Conservation (phyloP, 2,797 vertebrate genomes). For the Lagocephalus sceleratus region DNA sequence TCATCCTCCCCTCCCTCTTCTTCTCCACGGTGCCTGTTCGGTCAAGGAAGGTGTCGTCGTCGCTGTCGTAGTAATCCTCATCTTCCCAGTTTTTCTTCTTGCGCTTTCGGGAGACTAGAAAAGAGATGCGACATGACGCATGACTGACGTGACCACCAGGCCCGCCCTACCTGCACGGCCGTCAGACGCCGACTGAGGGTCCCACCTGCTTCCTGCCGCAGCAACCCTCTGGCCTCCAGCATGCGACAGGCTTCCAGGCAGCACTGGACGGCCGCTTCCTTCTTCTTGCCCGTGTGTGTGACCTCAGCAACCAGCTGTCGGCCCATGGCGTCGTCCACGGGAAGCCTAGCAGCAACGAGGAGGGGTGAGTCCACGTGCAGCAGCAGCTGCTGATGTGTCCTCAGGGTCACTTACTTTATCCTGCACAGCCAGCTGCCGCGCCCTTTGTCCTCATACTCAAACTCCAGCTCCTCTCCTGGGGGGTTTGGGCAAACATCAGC, state of each 20-base stretch:
- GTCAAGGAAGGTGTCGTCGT: conserved; percentile 96
- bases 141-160: accelerated
- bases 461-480: conserved; percentile 93
- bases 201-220: conserved; percentile 94
- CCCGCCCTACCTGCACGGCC: too few relatives aligned
- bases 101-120: conserved; percentile 92
- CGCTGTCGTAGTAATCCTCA: conserved; percentile 96
- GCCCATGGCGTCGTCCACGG: conserved; percentile 89
- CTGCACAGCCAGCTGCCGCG: conserved; percentile 94
- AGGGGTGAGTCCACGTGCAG: neutral
- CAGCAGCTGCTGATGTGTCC: too few relatives aligned
- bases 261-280: conserved; percentile 89
- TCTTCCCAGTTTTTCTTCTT: conserved; percentile 98
- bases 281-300: conserved; percentile 91
- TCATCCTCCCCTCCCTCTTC: conserved; percentile 93
- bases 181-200: neutral
- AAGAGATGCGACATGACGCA: neutral
- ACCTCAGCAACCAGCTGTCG: conserved; percentile 92
- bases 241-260: conserved; percentile 93
- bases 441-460: conserved; percentile 92
- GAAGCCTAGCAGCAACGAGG: conserved; percentile 74
- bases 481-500: neutral
- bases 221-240: conserved; percentile 89
- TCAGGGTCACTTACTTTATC: conserved; percentile 81
- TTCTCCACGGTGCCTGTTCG: conserved; percentile 91